Percentiles rank a stretch among this genome's conserved stretches.
These are phyloP conservation scores for Chromoteleia sp. DNA, from an alignment of 2,888 invertebrate species.

Conservation along the genomic window DNA sequence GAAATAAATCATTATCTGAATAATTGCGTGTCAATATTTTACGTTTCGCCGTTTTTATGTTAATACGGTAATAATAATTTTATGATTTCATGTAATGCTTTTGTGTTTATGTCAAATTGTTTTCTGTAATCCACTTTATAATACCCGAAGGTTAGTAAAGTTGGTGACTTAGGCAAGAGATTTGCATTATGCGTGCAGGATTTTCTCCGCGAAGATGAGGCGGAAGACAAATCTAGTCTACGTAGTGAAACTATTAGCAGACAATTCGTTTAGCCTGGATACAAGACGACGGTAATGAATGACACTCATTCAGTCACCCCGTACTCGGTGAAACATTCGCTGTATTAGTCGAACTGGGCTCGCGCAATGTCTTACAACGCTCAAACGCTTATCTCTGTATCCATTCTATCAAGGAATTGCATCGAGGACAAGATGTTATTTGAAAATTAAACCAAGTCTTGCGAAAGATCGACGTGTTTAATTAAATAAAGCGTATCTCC, in stretches of 20 bases:
- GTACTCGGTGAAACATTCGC: slow-evolving; percentile 18
- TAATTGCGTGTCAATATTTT: no score
- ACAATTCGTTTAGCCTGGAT: slow-evolving; percentile 20
- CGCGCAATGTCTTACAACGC: slow-evolving; percentile 8
- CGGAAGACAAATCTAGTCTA: slow-evolving; percentile 34
- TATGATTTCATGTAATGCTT: slow-evolving; percentile 22
- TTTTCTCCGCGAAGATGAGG: slow-evolving; percentile 21
- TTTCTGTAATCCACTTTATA: slow-evolving; percentile 44
- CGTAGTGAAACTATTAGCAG: slow-evolving; percentile 43
- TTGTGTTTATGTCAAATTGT: slow-evolving; percentile 42
- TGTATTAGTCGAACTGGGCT: slow-evolving; percentile 6
- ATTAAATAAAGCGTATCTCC: no score
- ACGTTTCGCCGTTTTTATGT: no score
- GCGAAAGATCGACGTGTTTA: neutral
- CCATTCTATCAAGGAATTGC: slow-evolving; percentile 2
- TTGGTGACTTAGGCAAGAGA: slow-evolving; percentile 15
- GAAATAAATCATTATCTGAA: no score
- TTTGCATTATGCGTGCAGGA: slow-evolving; percentile 46
- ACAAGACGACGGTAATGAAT: slow-evolving; percentile 40
- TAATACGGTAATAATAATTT: slow-evolving; percentile 6
- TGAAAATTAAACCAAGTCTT: neutral
- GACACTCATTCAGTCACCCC: slow-evolving; percentile 25
- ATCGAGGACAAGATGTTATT: neutral
- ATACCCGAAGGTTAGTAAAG: slow-evolving; percentile 25
- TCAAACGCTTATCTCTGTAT: slow-evolving; percentile 3